These are phyloP conservation scores for Ptychochromis oligacanthus DNA, from an alignment of 2,113 vertebrate species.

Conservation along the genomic window DNA sequence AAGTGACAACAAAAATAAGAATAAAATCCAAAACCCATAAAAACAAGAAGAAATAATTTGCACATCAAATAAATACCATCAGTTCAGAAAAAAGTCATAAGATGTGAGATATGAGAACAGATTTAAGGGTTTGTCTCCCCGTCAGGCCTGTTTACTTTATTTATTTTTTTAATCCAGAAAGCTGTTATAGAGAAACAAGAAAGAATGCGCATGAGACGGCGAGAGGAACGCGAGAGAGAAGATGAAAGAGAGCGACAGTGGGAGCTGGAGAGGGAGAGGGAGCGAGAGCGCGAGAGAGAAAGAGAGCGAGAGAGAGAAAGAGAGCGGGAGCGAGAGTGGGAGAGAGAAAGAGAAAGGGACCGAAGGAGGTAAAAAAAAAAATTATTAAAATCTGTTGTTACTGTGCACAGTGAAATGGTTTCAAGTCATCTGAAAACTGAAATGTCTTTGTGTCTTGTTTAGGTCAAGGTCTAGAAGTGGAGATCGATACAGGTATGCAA, in stretches of 20 bases:
- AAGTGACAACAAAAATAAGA: not conserved
- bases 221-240: slow-evolving; percentile 90
- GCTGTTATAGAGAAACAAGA: slow-evolving; percentile 95
- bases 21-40: not conserved
- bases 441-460: not conserved
- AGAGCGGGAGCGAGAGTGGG: slow-evolving; percentile 64
- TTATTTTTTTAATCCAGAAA: slow-evolving; percentile 79
- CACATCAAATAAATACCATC: not conserved
- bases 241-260: slow-evolving; percentile 80
- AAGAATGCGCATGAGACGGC: slow-evolving; percentile 88
- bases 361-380: slow-evolving; percentile 72
- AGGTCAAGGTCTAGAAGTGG: slow-evolving; percentile 82
- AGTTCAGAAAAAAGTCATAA: not conserved
- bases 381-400: not conserved
- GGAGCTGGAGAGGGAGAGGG: slow-evolving; percentile 72
- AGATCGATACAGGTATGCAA: slow-evolving; percentile 78
- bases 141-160: not conserved
- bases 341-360: slow-evolving; percentile 70
- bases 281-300: slow-evolving; percentile 18
- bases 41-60: not conserved
- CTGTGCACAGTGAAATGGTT: not conserved
- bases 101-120: not conserved
- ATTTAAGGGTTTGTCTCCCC: not conserved
- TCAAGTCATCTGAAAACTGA: not conserved
- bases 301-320: slow-evolving; percentile 47